Percentiles rank a stretch among this genome's conserved stretches.
Evolutionary conservation across 2,888 invertebrate genomes (phyloP).

Genomic region (Hypselothyrea guttata): DNA sequence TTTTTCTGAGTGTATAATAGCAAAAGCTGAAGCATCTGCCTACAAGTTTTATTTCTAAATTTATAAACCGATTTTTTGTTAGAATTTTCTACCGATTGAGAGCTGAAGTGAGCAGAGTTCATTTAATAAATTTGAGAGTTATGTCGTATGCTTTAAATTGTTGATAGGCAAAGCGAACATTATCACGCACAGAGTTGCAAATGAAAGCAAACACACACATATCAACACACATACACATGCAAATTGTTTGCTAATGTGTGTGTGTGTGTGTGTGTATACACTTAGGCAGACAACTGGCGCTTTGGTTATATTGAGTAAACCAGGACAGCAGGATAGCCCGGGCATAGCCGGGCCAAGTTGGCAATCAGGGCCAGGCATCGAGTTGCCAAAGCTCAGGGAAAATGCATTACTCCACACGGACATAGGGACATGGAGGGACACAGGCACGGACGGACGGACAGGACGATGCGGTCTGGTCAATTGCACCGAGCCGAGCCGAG

Average conservation of each 20-base stretch:
- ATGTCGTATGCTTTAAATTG: constrained; percentile 40
- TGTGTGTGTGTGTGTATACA: constrained; percentile 10
- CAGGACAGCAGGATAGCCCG: constrained; percentile 37
- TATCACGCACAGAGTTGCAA: constrained; percentile 37
- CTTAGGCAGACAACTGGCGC: constrained; percentile 50
- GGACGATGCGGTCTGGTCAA: constrained; percentile 14
- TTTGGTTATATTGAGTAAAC: constrained; percentile 55
- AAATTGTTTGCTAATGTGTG: constrained; percentile 25
- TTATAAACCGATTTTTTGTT: no score
- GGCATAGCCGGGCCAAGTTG: not conserved
- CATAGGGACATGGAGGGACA: not conserved
- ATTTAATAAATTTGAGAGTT: not conserved
- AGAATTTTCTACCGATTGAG: no score
- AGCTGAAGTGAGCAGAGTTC: no score
- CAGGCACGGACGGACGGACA: not conserved
- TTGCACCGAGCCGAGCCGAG: constrained; percentile 9
- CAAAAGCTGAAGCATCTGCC: no score
- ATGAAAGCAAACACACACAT: constrained; percentile 1
- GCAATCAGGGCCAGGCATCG: constrained; percentile 12
- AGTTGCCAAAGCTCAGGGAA: constrained; percentile 15
- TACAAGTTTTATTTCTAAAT: no score
- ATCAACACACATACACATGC: constrained; percentile 19
- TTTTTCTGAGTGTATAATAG: no score
- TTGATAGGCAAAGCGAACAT: constrained; percentile 43
- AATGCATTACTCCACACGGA: constrained; percentile 31